Conservation (phyloP, 1,140 invertebrate species). For the Trachelipus rathkii region DNA sequence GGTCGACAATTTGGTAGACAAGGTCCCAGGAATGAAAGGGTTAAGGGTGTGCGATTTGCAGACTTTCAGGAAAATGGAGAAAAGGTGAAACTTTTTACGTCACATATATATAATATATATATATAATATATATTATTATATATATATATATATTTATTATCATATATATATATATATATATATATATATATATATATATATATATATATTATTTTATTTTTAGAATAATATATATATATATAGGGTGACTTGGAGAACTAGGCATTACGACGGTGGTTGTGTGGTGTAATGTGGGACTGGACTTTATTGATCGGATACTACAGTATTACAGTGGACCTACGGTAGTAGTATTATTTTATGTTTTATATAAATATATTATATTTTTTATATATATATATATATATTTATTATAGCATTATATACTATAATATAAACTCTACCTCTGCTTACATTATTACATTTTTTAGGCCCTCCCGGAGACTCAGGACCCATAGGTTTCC, state of each 20-base stretch:
- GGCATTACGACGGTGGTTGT: constrained; percentile 10
- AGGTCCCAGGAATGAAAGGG: constrained; percentile 26
- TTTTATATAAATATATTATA: background rate
- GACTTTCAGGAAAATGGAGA: constrained; percentile 20
- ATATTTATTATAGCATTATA: background rate
- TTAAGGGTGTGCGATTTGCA: constrained; percentile 26
- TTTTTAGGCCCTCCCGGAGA: background rate
- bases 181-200: no score
- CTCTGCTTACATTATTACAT: background rate
- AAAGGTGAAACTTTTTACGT: constrained; percentile 7
- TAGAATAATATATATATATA: no score
- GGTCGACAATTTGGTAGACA: constrained; percentile 9
- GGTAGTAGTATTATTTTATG: background rate
- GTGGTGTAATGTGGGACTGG: no score
- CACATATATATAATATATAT: no score
- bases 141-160: no score
- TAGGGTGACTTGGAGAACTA: background rate
- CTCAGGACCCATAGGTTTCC: constrained; percentile 7
- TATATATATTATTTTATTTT: no score
- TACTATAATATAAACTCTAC: background rate
- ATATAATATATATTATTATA: no score
- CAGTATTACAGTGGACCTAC: background rate
- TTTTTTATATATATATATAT: background rate
- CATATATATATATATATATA: no score
- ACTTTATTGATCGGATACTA: background rate